Percentiles rank a stretch among this genome's conserved stretches.
These are phyloP conservation scores for Poeciliopsis infans DNA, from an alignment of 2,797 vertebrate genomes.

Conservation along the genomic window DNA sequence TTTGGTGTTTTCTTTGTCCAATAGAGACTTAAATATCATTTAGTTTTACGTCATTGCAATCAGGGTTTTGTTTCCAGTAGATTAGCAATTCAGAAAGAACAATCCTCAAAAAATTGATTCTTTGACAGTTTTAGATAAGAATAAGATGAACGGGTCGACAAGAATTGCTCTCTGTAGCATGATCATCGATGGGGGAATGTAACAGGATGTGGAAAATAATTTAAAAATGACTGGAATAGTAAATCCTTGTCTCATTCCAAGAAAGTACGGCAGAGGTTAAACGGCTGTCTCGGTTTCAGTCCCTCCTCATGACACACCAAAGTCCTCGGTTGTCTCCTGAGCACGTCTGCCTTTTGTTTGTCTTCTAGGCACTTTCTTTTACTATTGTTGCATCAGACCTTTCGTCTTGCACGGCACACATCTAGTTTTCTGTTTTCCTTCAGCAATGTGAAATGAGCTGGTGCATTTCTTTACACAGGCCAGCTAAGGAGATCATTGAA, in stretches of 20 bases:
- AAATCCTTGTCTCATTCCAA: constrained; percentile 53
- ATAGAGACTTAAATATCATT: constrained; percentile 31
- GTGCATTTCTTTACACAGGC: constrained; percentile 67
- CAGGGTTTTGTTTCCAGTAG: constrained; percentile 33
- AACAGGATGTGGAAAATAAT: constrained; percentile 22
- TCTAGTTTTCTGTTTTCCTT: constrained; percentile 18
- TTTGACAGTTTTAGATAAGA: background rate
- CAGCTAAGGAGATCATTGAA: constrained; percentile 81
- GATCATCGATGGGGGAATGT: constrained; percentile 17
- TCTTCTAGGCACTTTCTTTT: constrained; percentile 39
- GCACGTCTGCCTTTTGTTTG: constrained; percentile 59
- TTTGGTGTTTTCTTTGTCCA: constrained; percentile 36
- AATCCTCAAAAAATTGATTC: constrained; percentile 14
- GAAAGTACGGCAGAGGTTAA: constrained; percentile 51
- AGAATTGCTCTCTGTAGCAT: constrained; percentile 20
- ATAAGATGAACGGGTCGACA: constrained; percentile 13
- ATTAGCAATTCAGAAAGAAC: constrained; percentile 37
- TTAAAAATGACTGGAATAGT: constrained; percentile 37
- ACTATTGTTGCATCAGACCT: constrained; percentile 37
- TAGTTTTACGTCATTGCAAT: constrained; percentile 27
- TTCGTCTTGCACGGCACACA: background rate
- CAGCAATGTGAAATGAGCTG: constrained; percentile 29
- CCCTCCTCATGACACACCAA: constrained; percentile 53
- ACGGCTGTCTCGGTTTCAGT: constrained; percentile 42
- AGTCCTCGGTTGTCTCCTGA: constrained; percentile 23